These are phyloP conservation scores for Acrocephalus arundinaceus DNA, from an alignment of 2,113 vertebrate species.

Conservation along the genomic window DNA sequence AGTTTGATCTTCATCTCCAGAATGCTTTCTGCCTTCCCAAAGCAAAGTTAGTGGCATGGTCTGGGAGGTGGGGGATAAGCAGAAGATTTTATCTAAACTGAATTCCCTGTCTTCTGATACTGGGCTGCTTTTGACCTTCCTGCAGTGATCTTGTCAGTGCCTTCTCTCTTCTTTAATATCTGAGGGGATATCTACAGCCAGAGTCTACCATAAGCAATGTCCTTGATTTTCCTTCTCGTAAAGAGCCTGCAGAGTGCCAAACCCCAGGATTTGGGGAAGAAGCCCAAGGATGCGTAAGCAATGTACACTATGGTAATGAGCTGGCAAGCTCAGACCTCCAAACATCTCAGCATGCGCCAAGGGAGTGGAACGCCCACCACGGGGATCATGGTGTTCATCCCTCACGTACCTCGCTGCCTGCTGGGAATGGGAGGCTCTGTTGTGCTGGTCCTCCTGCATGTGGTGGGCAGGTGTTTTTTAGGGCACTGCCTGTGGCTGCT, in stretches of 20 bases:
- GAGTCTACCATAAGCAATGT: background rate
- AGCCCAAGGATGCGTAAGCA: background rate
- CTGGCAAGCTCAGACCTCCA: background rate
- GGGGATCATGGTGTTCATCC: background rate
- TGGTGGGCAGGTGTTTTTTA: background rate
- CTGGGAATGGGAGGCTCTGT: rapidly evolving
- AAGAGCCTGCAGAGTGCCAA: background rate
- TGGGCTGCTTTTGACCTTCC: background rate
- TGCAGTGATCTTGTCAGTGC: background rate
- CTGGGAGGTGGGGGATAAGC: background rate
- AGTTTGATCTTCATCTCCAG: background rate
- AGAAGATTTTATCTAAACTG: background rate
- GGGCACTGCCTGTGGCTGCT: background rate
- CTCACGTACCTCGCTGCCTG: rapidly evolving
- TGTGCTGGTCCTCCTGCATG: background rate
- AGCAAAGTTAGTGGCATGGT: background rate
- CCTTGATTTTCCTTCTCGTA: background rate
- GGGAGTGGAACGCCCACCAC: rapidly evolving
- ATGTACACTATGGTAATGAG: background rate
- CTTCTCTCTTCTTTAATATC: background rate
- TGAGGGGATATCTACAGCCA: background rate
- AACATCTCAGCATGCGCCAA: background rate
- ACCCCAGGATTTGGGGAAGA: background rate
- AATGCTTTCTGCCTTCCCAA: background rate
- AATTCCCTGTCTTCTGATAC: background rate